A percentile compares a stretch with the other conserved stretches of the same genome.
These are phyloP conservation scores for Tauraco erythrolophus DNA, from an alignment of 2,113 vertebrate species.

Conservation along the genomic window DNA sequence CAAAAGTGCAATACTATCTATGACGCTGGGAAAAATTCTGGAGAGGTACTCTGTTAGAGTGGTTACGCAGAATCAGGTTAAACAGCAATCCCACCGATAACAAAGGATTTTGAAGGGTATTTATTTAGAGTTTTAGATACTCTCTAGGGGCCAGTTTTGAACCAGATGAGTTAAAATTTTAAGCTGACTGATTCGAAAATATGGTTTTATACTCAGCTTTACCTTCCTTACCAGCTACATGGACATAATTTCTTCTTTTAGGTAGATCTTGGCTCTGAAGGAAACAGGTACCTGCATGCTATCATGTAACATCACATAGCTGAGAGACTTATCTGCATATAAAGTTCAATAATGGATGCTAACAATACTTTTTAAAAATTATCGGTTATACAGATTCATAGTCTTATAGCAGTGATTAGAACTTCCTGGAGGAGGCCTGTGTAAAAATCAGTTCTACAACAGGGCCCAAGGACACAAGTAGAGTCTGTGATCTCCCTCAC, in stretches of 20 bases:
- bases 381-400: not conserved
- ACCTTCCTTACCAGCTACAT: not conserved
- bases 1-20: not conserved
- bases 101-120: not conserved
- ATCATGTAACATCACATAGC: not conserved
- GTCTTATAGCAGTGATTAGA: not conserved
- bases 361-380: not conserved
- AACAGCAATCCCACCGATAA: not conserved
- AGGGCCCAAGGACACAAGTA: not conserved
- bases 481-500: not conserved
- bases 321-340: not conserved
- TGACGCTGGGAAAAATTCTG: not conserved
- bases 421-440: not conserved
- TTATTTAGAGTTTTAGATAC: conserved; percentile 23
- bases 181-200: not conserved
- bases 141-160: conserved; percentile 56
- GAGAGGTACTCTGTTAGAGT: not conserved
- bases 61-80: not conserved
- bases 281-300: not conserved
- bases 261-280: not conserved
- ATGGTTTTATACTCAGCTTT: not conserved
- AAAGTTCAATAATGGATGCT: not conserved
- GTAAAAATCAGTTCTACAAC: not conserved
- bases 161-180: conserved; percentile 29
- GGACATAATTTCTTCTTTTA: not conserved